Evolutionary conservation across 2,113 vertebrate genomes (phyloP), one percentile per base, ranked within the genome.

Genomic region (Corydoras sp.): DNA sequence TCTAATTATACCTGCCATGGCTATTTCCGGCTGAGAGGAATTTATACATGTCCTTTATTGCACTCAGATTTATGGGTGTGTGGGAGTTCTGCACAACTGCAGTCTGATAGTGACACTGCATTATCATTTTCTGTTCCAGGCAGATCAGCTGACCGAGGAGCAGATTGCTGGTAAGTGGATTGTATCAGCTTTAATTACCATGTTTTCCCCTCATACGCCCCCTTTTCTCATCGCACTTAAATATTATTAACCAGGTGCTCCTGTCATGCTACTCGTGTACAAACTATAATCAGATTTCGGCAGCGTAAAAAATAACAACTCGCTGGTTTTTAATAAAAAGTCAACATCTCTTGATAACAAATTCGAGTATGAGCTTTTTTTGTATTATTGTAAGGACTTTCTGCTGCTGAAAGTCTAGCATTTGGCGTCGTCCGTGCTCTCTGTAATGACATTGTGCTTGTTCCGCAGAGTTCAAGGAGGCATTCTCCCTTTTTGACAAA

Each of bases 401-500:
- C 35, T 43, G 4, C 35, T 53, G 51, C 3, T 3, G 13, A 53
- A 10, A 53, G 10, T 51, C 13, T 53, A 8, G 10, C 3, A 12
- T 53, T 53, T 10, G 13, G 10, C 51, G 10, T 53, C 3, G 51
- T 10, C 5, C 10, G 51, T 5, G 10, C 10, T 53, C 51, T 14
- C 14, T 56, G 54, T 56, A 53, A 10, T 3, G 51, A 53, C 10
- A 53, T 9, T 53, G 13, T 53, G 51, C 11, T 53, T 53, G 29
- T n/a, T 50, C 62, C 12, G 8, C 87, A 95, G 94, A 94, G 83
- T 94, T 95, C 89, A 95, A 94, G 82, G 94, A 95, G 85, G 93
- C 92, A 0, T 95, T 95, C 83, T 95, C 94, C 69, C 92, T 95
- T 74, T 95, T 95, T 0, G 93, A 95, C 85, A 94, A 94, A 86